Evolutionary conservation across 2,888 invertebrate genomes (phyloP), one percentile per base, ranked within the genome.

Genomic region (Amiota communis): DNA sequence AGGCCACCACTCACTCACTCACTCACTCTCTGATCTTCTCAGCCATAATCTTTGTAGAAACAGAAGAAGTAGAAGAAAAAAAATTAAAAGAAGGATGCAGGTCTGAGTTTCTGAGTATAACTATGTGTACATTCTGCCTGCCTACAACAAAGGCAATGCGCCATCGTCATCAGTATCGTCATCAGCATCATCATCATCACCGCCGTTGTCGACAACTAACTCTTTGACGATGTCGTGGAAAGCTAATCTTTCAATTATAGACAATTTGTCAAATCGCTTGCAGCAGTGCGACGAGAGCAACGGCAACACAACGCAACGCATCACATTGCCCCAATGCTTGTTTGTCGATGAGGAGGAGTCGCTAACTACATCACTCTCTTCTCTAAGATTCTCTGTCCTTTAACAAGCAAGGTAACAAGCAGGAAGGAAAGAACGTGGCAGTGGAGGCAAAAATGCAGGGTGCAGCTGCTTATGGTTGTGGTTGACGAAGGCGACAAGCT

Each of bases 231-330:
- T 57, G 57, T 67, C 81, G 84, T 84, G 83, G 85, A 86, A 87
- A 87, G 86, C 88, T 89, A 88, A 88, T 89, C 88, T 89, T 88
- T 89, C 88, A 88, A 88, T 88, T 88, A 88, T 87, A 88, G 87
- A 84, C 89, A 89, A 88, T 88, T 88, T 88, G 88, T 88, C 88
- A 88, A 88, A 87, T 85, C 87, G 83, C 85, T 86, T 86, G 82
- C 81, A 85, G 84, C 82, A 77, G 67, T 59, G 56, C 51, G 63
- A 72, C 61, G 53, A n/a, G n/a, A 56, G 56, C 13, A 56, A 17
- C 8, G n/a, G 72, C 53, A 65, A 72, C 53, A 70, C 47, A 56
- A 49, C 15, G 15, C 36, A 36, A 36, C 36, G 8, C 36, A 36
- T 36, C 36, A 36, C 36, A 36, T 36, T 6, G 36, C 36, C 36